A percentile compares a stretch with the other conserved stretches of the same genome.
Conservation (phyloP, 2,113 vertebrate genomes). For the Python bivittatus region DNA sequence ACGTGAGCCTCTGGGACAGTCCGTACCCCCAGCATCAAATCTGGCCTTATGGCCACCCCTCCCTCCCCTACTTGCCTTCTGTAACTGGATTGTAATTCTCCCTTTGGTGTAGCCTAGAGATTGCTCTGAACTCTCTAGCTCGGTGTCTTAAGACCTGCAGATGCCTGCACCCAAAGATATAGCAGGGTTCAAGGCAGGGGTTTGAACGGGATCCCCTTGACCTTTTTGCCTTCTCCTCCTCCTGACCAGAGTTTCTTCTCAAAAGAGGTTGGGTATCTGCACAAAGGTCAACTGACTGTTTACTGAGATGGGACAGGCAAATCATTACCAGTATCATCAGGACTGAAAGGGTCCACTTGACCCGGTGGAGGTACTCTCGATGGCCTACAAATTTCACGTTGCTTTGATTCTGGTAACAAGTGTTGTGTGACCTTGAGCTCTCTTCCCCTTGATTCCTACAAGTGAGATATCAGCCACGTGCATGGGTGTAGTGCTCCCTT, state of each 20-base stretch:
- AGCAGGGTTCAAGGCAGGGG: neutral
- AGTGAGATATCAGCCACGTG: neutral
- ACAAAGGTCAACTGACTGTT: neutral
- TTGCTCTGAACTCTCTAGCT: neutral
- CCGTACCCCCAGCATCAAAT: neutral
- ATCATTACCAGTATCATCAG: neutral
- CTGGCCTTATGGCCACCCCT: neutral
- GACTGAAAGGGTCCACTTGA: neutral
- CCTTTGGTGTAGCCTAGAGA: neutral
- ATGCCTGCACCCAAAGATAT: neutral
- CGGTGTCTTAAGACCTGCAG: neutral
- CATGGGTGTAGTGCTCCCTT: neutral
- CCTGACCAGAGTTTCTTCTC: neutral
- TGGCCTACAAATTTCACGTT: neutral
- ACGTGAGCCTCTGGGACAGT: neutral
- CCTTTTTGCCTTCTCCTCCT: neutral
- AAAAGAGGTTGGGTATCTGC: neutral
- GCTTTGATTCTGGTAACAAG: neutral
- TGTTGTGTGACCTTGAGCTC: neutral
- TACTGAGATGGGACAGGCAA: neutral
- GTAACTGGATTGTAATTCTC: neutral
- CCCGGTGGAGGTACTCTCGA: neutral
- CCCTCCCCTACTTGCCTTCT: neutral
- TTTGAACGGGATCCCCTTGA: neutral
- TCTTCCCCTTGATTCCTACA: neutral